Conservation (phyloP, 2,113 vertebrate genomes). For the Sula dactylatra region DNA sequence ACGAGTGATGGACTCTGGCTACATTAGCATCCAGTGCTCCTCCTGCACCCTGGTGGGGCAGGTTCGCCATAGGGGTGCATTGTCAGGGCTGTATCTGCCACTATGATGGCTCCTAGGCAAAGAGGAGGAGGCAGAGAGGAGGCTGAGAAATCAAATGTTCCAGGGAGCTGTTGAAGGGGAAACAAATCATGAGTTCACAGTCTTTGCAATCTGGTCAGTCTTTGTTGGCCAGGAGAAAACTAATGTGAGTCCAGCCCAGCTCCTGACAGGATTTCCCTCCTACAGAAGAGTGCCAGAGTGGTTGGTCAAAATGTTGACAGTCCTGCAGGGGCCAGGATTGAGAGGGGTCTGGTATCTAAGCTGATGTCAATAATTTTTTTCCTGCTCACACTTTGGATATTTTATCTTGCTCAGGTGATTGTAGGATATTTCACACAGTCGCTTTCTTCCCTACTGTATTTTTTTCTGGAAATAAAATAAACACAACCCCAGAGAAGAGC, state of each 20-base stretch:
- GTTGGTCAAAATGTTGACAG: neutral
- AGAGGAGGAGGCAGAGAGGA: neutral
- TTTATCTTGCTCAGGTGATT: neutral
- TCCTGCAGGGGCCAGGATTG: neutral
- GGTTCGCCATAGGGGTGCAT: fast-evolving
- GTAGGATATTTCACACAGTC: neutral
- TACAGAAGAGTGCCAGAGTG: neutral
- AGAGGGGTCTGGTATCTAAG: neutral
- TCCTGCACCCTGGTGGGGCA: fast-evolving
- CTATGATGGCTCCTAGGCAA: neutral
- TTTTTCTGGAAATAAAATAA: neutral
- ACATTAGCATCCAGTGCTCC: fast-evolving
- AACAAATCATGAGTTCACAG: slow-evolving; percentile 12
- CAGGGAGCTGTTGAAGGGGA: slow-evolving; percentile 15
- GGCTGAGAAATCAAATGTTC: neutral
- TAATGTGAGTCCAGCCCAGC: neutral
- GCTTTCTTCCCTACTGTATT: neutral
- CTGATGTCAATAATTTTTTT: neutral
- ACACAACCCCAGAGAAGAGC: neutral
- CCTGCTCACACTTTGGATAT: neutral
- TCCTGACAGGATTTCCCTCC: slow-evolving; percentile 6
- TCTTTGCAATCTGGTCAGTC: slow-evolving; percentile 43
- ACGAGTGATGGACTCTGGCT: neutral
- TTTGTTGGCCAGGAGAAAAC: slow-evolving; percentile 40
- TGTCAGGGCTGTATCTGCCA: neutral